These are phyloP conservation scores for Gila robusta DNA, from an alignment of 2,797 vertebrate genomes.

Conservation along the genomic window DNA sequence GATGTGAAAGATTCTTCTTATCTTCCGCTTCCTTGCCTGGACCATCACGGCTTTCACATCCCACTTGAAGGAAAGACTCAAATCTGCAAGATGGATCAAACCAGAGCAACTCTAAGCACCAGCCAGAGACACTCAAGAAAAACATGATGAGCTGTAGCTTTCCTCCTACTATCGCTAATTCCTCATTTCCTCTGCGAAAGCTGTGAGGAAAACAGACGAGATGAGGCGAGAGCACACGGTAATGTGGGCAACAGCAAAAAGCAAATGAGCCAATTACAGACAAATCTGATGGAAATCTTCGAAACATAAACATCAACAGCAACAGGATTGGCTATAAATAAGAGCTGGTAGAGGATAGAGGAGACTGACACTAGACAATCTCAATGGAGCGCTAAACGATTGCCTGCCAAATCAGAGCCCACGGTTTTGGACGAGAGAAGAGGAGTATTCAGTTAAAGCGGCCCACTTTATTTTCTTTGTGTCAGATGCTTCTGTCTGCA, in stretches of 20 bases:
- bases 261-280: constrained; percentile 75
- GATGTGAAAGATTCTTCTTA: constrained; percentile 36
- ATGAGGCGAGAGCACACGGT: constrained; percentile 33
- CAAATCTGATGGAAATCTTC: constrained; percentile 79
- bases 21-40: constrained; percentile 51
- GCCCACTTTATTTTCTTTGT: constrained; percentile 72
- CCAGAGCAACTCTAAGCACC: constrained; percentile 21
- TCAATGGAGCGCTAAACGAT: constrained; percentile 72
- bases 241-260: constrained; percentile 67
- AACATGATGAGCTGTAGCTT: constrained; percentile 78
- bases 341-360: constrained; percentile 68
- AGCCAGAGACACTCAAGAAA: constrained; percentile 58
- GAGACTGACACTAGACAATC: constrained; percentile 73
- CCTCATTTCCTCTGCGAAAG: constrained; percentile 81
- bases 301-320: constrained; percentile 67
- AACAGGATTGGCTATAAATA: constrained; percentile 74
- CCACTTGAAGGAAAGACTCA: constrained; percentile 61
- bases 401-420: constrained; percentile 79
- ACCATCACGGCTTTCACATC: constrained; percentile 56
- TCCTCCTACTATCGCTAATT: constrained; percentile 82
- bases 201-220: constrained; percentile 67
- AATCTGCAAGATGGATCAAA: constrained; percentile 70
- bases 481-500: constrained; percentile 70
- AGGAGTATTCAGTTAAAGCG: constrained; percentile 59
- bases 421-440: constrained; percentile 56